These are phyloP conservation scores for Conistra vaccinii DNA, from an alignment of 2,888 invertebrate genomes.

Conservation along the genomic window DNA sequence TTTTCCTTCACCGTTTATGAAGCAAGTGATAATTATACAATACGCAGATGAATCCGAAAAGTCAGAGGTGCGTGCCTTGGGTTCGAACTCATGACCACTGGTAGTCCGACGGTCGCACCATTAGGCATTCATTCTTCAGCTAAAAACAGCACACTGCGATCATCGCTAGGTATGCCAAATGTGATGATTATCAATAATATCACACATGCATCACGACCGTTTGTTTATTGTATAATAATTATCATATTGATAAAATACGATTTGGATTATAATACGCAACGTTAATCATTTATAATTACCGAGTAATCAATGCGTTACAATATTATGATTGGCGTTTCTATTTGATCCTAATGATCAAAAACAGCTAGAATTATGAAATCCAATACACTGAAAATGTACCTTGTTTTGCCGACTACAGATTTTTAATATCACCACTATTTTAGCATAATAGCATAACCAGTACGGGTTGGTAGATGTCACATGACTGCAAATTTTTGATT, in stretches of 20 bases:
- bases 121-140: not conserved
- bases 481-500: too few relatives aligned
- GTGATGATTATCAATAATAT: not conserved
- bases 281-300: not conserved
- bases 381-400: not conserved
- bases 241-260: too few relatives aligned
- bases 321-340: not conserved
- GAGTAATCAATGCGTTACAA: not conserved
- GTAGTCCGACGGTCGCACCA: too few relatives aligned
- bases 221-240: not conserved
- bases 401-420: not conserved
- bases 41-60: too few relatives aligned
- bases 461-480: too few relatives aligned
- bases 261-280: too few relatives aligned
- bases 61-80: too few relatives aligned
- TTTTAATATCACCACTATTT: not conserved
- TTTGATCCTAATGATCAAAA: not conserved
- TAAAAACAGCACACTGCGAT: not conserved
- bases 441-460: too few relatives aligned
- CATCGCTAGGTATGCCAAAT: not conserved
- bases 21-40: too few relatives aligned
- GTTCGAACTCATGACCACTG: too few relatives aligned
- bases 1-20: too few relatives aligned
- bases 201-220: not conserved
- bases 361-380: not conserved